Evolutionary conservation across 2,113 vertebrate genomes (phyloP), one percentile per base, ranked within the genome.

Genomic region (Cyprinodon variegatus): DNA sequence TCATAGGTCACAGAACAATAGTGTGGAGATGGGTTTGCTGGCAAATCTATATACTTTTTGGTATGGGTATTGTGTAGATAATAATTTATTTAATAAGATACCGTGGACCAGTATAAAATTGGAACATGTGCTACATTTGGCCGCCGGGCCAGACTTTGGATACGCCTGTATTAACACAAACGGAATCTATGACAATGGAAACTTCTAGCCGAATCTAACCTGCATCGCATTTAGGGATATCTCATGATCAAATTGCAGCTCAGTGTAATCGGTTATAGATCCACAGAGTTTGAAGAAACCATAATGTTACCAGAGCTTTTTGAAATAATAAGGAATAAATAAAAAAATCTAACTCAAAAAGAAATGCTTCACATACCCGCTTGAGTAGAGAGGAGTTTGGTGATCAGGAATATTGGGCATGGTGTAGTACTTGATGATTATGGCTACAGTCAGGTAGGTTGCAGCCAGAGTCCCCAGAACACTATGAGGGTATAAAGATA

Each of bases 381-480:
- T 88, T 67, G 88, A 83, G 84, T 84, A 87, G 22, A 82, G 74
- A 0, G 82, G 78, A 0, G 88, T 63, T 0, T 78, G 61, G 4
- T 70, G 82, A 15, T 73, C 79, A 48, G 85, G 73, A 5, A 70
- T 89, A 61, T 91, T 68, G 7, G 87, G 76, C 70, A 74, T 86
- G 66, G 92, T 89, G 86, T 96, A 90, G 89, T 96, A 97, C 65
- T 95, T 96, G 62, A 96, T 57, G 61, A 95, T 62, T 61, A 97
- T 87, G 57, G 95, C 94, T 11, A 93, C 66, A 20, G 95, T 96
- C 90, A 97, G 91, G 87, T 97, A 97, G 79, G 92, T 94, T 0
- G 96, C 95, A 0, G 96, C 95, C 83, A 97, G 76, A 0, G 96
- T 97, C 3, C 96, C 96, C 39, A 97, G 90, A 68, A 95, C 93